phyloP scores from a whole-genome alignment of 2,797 vertebrate genomes.

The Glossophaga mutica region DNA sequence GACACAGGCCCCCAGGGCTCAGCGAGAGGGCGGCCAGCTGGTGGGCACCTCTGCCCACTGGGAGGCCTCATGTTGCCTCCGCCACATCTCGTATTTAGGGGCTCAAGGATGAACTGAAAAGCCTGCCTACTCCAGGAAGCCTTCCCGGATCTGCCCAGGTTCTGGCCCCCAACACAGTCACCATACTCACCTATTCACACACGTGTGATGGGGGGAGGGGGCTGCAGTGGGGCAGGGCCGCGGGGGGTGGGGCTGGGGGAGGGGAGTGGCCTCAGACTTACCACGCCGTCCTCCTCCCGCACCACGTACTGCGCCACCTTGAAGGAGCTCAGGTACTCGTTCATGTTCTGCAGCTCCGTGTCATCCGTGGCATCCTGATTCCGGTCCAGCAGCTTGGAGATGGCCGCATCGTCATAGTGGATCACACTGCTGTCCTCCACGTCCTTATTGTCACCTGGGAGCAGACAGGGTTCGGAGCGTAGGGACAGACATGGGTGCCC shows the following conservation, averaged over 20 bases:
- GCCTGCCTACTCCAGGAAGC: background rate
- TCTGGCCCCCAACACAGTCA: too few relatives aligned
- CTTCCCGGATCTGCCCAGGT: background rate
- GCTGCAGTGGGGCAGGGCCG: rapidly evolving
- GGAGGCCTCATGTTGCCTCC: background rate
- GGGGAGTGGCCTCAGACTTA: constrained; percentile 75
- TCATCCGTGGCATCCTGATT: constrained; percentile 95
- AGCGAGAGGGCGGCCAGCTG: rapidly evolving
- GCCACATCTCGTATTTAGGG: background rate
- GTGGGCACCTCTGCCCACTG: background rate
- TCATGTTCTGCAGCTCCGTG: constrained; percentile 99
- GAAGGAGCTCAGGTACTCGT: constrained; percentile 99
- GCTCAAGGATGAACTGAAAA: background rate
- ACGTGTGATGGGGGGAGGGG: background rate
- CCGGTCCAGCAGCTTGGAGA: constrained; percentile 96
- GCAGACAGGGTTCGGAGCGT: background rate
- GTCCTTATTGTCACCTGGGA: constrained; percentile 92
- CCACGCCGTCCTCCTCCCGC: constrained; percentile 97
- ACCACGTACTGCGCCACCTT: constrained; percentile 99
- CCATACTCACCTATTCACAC: background rate
- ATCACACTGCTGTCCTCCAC: constrained; percentile 97
- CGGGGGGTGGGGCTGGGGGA: too few relatives aligned
- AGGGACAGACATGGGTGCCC: rapidly evolving
- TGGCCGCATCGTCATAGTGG: constrained; percentile 96
- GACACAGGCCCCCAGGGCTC: rapidly evolving